Percentiles rank a stretch among this genome's conserved stretches.
Evolutionary conservation across 1,140 invertebrate genomes (phyloP).

Genomic region (Cyrtorhinus lividipennis): DNA sequence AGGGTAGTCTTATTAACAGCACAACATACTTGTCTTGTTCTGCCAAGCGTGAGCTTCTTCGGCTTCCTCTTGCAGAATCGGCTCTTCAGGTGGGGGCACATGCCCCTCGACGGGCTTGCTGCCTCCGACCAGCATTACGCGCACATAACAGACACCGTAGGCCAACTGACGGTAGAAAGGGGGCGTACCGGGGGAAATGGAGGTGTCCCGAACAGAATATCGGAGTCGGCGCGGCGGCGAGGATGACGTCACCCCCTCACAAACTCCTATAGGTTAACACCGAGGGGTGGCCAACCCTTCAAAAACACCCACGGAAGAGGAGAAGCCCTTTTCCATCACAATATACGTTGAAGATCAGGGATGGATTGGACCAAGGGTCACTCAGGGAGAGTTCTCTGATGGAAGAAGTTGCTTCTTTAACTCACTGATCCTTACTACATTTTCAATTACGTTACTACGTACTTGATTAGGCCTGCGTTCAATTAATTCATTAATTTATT

Average conservation of each 20-base stretch:
- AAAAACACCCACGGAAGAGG: not conserved
- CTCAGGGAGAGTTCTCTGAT: not conserved
- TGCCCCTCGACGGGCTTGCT: constrained; percentile 12
- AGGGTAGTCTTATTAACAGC: not conserved
- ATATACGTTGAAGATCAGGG: too few relatives aligned
- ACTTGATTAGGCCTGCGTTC: too few relatives aligned
- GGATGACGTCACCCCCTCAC: constrained; percentile 5
- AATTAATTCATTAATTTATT: too few relatives aligned
- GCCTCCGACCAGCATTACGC: constrained; percentile 16
- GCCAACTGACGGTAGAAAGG: not conserved
- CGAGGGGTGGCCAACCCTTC: too few relatives aligned
- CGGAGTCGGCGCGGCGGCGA: not conserved
- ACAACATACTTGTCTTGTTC: constrained; percentile 13
- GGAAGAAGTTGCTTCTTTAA: too few relatives aligned
- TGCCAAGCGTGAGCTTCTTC: constrained; percentile 20
- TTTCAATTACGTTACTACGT: too few relatives aligned
- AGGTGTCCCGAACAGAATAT: not conserved
- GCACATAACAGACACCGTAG: not conserved
- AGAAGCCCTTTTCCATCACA: too few relatives aligned
- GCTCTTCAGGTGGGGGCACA: constrained; percentile 12
- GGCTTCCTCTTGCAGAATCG: constrained; percentile 15
- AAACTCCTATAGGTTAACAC: too few relatives aligned
- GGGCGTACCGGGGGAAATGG: not conserved
- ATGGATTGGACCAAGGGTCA: too few relatives aligned
- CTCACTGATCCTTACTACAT: too few relatives aligned